Conservation (phyloP, 2,113 vertebrate species). For the Lichenostomus cassidix region DNA sequence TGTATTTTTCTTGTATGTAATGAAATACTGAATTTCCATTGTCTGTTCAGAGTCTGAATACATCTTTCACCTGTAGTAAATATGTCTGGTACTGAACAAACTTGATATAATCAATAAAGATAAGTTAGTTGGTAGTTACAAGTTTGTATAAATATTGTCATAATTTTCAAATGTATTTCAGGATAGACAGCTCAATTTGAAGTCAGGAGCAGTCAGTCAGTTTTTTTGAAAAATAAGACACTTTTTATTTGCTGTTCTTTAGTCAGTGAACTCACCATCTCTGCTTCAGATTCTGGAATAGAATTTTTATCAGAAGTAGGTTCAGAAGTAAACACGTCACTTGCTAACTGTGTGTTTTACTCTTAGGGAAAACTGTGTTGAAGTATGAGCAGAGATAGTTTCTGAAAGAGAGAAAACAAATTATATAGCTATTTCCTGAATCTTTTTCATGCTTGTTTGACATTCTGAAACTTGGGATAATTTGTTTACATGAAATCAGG, state of each 20-base stretch:
- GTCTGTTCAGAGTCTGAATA: neutral
- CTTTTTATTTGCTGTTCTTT: neutral
- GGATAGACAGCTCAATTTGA: neutral
- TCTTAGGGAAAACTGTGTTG: constrained; percentile 2
- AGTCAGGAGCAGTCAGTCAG: neutral
- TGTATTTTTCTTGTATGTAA: neutral
- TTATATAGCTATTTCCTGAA: constrained; percentile 39
- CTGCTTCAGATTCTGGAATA: constrained; percentile 21
- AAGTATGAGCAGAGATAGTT: constrained; percentile 23
- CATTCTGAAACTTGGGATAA: constrained; percentile 43
- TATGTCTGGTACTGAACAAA: neutral
- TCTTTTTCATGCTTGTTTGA: constrained; percentile 31
- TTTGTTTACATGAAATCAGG: constrained; percentile 35
- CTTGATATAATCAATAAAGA: neutral
- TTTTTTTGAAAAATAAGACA: neutral
- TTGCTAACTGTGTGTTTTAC: constrained; percentile 43
- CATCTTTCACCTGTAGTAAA: neutral
- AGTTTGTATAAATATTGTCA: neutral
- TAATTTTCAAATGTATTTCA: neutral
- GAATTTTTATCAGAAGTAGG: constrained; percentile 33
- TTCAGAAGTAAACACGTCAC: constrained; percentile 23
- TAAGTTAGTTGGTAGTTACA: neutral
- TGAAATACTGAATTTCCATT: neutral
- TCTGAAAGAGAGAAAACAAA: constrained; percentile 37
- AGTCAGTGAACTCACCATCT: neutral